Evolutionary conservation across 2,888 invertebrate species (phyloP), one percentile per base, ranked within the genome.

Genomic region (Catotricha subobsoleta): DNA sequence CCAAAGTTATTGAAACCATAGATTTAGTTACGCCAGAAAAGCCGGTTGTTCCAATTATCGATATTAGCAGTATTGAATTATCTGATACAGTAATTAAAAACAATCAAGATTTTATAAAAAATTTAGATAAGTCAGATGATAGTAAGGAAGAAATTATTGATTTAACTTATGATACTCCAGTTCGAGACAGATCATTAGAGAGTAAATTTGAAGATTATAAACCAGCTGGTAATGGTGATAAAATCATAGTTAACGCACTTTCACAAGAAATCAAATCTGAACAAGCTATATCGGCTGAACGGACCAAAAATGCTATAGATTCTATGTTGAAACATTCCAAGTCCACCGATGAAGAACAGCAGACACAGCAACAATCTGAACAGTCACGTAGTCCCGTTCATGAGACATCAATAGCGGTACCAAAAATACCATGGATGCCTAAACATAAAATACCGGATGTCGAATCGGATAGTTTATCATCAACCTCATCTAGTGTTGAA

Each of bases 391-490:
- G 76, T 67, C 79, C 61, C 48, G 68, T 64, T 51, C 79, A 68
- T 50, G 74, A 75, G 54, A 72, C 72, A 1, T 68, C 69, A 3
- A 75, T 78, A 35, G 64, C 73, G 44, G 76, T 78, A 8, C 77
- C 79, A 70, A 54, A 57, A 38, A 60, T 62, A 45, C 56, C 57
- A 1, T 62, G 62, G 62, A 42, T 44, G 29, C 36, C 23, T 10
- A 68, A 55, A 56, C 59, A 52, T 50, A 59, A 47, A 50, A 60
- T 62, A 16, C 51, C 56, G 2, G 71, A 72, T 44, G 65, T 74
- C 31, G 74, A 74, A 16, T 70, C 72, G 1, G 78, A 79, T 51
- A 55, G 52, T 28, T 49, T 58, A 42, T 58, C 60, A 6, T 57
- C 53, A 38, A 77, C 61, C 47, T 67, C 51, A 5, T 56, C 56